These are phyloP conservation scores for Nomada ferruginata DNA, from an alignment of 2,888 invertebrate species.

Conservation along the genomic window DNA sequence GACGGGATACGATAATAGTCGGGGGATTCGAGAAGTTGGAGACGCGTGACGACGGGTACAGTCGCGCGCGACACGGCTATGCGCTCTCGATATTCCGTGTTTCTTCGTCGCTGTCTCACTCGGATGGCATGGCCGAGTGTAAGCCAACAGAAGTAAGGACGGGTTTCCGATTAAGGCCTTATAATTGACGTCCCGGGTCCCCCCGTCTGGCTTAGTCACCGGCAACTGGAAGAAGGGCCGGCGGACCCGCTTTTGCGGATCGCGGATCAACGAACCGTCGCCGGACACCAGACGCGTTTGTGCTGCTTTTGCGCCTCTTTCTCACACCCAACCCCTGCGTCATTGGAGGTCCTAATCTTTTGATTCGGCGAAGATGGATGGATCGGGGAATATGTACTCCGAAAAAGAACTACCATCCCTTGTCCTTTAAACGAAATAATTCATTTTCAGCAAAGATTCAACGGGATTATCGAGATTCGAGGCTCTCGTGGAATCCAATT, in stretches of 20 bases:
- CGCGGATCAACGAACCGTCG: slow-evolving; percentile 79
- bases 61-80: slow-evolving; percentile 35
- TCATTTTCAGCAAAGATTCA: slow-evolving; percentile 36
- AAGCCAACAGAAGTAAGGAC: slow-evolving; percentile 82
- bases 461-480: slow-evolving; percentile 40
- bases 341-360: background rate
- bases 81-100: slow-evolving; percentile 60
- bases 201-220: slow-evolving; percentile 79
- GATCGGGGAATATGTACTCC: no score
- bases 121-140: slow-evolving; percentile 70
- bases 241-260: slow-evolving; percentile 74
- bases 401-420: no score
- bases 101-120: slow-evolving; percentile 57
- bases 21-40: background rate
- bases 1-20: background rate
- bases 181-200: slow-evolving; percentile 82
- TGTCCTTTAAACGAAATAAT: background rate
- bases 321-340: slow-evolving; percentile 40
- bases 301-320: slow-evolving; percentile 53
- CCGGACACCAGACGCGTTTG: slow-evolving; percentile 63
- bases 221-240: slow-evolving; percentile 76
- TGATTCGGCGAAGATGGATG: background rate
- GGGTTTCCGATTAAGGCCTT: slow-evolving; percentile 84
- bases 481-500: slow-evolving; percentile 37
- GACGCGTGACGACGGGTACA: slow-evolving; percentile 17